Conservation (phyloP, 2,113 vertebrate genomes). For the Tragelaphus strepsiceros region DNA sequence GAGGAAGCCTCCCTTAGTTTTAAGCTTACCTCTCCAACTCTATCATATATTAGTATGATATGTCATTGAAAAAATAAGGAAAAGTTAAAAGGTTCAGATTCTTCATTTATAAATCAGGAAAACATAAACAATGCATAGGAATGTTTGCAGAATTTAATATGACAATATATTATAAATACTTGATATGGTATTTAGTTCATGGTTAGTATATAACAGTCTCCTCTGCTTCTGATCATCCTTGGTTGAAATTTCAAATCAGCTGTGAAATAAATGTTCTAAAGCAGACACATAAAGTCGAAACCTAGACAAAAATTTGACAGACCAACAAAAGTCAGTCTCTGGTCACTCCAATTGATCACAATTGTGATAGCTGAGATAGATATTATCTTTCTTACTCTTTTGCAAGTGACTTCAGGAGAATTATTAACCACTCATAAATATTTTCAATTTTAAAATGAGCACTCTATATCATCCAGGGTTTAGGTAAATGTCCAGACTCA, state of each 20-base stretch:
- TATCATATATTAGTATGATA: not conserved
- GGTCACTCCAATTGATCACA: not conserved
- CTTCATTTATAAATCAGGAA: not conserved
- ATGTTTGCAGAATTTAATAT: not conserved
- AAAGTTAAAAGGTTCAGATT: not conserved
- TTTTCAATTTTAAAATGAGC: not conserved
- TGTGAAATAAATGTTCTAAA: not conserved
- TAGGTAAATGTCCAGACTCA: not conserved
- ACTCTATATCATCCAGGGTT: not conserved
- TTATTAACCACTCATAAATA: not conserved
- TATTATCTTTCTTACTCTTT: not conserved
- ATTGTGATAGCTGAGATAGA: not conserved
- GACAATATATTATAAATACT: not conserved
- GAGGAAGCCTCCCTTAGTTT: not conserved
- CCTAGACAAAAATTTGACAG: not conserved
- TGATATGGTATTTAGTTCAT: not conserved
- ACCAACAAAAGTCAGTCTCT: not conserved
- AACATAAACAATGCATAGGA: not conserved
- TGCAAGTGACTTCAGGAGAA: not conserved
- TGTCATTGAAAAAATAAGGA: not conserved
- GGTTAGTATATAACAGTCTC: not conserved
- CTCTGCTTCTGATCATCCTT: not conserved
- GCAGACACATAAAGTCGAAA: not conserved
- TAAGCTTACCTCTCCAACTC: not conserved
- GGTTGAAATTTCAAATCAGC: not conserved